Conservation (phyloP, 1,140 invertebrate species). For the Saxidomus purpurata region DNA sequence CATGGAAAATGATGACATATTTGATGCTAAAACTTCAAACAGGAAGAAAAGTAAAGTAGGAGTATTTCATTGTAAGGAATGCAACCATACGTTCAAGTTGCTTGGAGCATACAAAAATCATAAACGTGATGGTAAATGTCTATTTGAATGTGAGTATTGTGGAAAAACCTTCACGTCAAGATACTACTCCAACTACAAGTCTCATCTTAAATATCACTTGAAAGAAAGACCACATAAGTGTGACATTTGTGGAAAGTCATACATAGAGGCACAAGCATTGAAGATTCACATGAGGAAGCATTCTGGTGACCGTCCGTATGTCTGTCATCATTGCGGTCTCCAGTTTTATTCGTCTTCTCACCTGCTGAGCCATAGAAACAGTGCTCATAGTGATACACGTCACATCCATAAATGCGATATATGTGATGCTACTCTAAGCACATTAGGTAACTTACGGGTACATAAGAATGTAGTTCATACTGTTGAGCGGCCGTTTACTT, state of each 20-base stretch:
- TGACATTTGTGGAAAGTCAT: constrained; percentile 93
- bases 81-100: constrained; percentile 24
- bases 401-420: constrained; percentile 39
- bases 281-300: constrained; percentile 98
- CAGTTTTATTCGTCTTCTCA: constrained; percentile 95
- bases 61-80: constrained; percentile 50
- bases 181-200: constrained; percentile 26
- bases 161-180: constrained; percentile 31
- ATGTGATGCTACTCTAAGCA: constrained; percentile 47
- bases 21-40: neutral
- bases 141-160: constrained; percentile 65
- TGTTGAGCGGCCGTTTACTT: constrained; percentile 52
- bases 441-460: constrained; percentile 2
- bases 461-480: constrained; percentile 59
- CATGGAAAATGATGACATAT: neutral
- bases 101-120: constrained; percentile 43
- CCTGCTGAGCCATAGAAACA: constrained; percentile 90
- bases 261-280: constrained; percentile 95
- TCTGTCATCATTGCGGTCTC: constrained; percentile 95
- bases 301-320: constrained; percentile 97
- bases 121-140: constrained; percentile 51
- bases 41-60: constrained; percentile 1
- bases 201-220: constrained; percentile 61
- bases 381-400: neutral
- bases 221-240: constrained; percentile 89